These are phyloP conservation scores for Micrasema minimum DNA, from an alignment of 1,140 invertebrate genomes.

Conservation along the genomic window DNA sequence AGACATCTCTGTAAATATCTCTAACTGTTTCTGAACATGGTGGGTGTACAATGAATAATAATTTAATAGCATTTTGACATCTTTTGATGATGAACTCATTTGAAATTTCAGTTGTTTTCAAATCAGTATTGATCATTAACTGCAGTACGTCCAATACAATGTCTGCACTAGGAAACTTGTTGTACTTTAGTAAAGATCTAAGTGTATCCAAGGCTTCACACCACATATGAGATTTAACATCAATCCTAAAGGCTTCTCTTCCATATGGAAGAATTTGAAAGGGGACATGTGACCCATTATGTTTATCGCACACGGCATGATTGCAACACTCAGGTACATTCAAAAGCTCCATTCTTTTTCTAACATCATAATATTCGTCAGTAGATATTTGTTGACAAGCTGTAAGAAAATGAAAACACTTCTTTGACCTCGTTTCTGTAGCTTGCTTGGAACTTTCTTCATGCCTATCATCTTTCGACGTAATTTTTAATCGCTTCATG, in stretches of 20 bases:
- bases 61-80: constrained; percentile 27
- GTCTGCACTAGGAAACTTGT: constrained; percentile 24
- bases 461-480: not conserved
- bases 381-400: constrained; percentile 17
- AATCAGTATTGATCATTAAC: constrained; percentile 5
- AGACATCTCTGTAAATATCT: constrained; percentile 18
- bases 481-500: constrained; percentile 21
- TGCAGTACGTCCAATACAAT: constrained; percentile 17
- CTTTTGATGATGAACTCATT: constrained; percentile 30
- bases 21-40: constrained; percentile 28
- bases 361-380: constrained; percentile 13
- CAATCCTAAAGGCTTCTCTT: constrained; percentile 23
- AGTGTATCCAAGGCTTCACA: constrained; percentile 27
- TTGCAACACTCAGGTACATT: constrained; percentile 16
- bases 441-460: not conserved
- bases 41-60: constrained; percentile 19
- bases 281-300: constrained; percentile 2
- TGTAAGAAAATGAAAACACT: constrained; percentile 23
- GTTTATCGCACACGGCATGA: not conserved
- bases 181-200: constrained; percentile 17
- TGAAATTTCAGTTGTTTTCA: not conserved
- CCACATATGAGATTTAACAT: constrained; percentile 11
- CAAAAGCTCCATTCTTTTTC: not conserved
- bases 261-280: constrained; percentile 32
- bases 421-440: constrained; percentile 25